Evolutionary conservation across 2,888 invertebrate genomes (phyloP), one percentile per base, ranked within the genome.

Genomic region (Hemistola chrysoprasaria): DNA sequence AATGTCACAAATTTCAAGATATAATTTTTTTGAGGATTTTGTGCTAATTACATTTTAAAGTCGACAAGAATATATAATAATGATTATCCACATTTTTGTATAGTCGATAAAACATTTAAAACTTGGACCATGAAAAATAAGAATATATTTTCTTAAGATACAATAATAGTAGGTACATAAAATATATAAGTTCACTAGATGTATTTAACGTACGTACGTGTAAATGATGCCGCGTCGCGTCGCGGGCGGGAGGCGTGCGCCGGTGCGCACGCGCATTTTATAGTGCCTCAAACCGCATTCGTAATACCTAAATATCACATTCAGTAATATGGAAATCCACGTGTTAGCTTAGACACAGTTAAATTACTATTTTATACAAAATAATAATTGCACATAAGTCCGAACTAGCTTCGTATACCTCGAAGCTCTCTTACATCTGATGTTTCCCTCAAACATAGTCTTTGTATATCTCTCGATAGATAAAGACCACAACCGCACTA

Each of bases 71-170:
- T 87, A 87, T 87, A 45, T 45, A 50, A 44, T 87, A 86, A 80
- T 86, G 88, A 78, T 87, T 87, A 87, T 85, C 74, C 80, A 81
- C 86, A 83, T 81, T 85, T 82, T 87, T 87, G 86, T 88, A 87
- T 85, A 88, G 86, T 87, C 86, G 87, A 87, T 87, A 87, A 88
- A 87, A 87, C 86, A 87, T 88, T 87, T 88, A 87, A 88, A 88
- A 88, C 80, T 88, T 88, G 88, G 87, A 88, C 88, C 88, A 86
- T 88, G 87, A 88, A 87, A 88, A 88, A 88, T 88, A 88, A 88
- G 86, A 86, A 87, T 86, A 84, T 84, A 85, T 86, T 79, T 83
- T 84, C 87, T 87, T 87, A 87, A 81, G 82, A 86, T 88, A 87
- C 81, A 80, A 82, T 87, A 85, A 86, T 88, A 79, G 82, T n/a